Percentiles rank a stretch among this genome's conserved stretches.
Evolutionary conservation across 2,797 vertebrate species (phyloP).

Genomic region (Taenioides sp.): DNA sequence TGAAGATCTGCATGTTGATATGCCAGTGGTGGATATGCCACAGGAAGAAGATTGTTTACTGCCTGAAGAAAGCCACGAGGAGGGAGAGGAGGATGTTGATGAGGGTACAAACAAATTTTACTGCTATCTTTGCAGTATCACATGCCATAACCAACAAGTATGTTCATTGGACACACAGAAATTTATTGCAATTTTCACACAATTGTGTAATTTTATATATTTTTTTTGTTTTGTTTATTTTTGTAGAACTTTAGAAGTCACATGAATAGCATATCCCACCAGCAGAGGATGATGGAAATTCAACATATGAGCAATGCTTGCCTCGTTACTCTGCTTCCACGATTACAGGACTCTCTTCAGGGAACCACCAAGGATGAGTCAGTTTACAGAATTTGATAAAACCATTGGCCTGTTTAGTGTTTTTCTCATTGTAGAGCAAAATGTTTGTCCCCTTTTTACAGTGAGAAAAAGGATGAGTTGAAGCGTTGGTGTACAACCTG

Average conservation of each 20-base stretch:
- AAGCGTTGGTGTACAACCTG: slow-evolving; percentile 91
- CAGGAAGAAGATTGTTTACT: slow-evolving; percentile 50
- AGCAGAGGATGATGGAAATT: slow-evolving; percentile 92
- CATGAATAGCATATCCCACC: slow-evolving; percentile 89
- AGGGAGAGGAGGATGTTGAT: slow-evolving; percentile 58
- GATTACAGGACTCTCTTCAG: slow-evolving; percentile 85
- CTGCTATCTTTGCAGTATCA: slow-evolving; percentile 94
- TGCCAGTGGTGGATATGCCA: slow-evolving; percentile 63
- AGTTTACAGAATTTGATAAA: slow-evolving; percentile 31
- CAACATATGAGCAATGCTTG: slow-evolving; percentile 92
- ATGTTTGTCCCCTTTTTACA: slow-evolving; percentile 37
- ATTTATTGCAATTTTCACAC: not conserved
- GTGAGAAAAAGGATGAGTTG: slow-evolving; percentile 79
- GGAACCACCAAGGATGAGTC: slow-evolving; percentile 81
- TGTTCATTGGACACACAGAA: slow-evolving; percentile 4
- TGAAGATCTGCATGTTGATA: slow-evolving; percentile 77
- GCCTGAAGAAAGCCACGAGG: slow-evolving; percentile 49
- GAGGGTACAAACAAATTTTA: slow-evolving; percentile 85
- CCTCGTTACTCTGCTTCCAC: slow-evolving; percentile 88
- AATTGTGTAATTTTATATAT: not conserved
- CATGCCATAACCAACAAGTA: slow-evolving; percentile 92
- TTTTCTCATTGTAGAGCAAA: not conserved
- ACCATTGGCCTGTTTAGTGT: not conserved
- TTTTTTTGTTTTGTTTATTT: not conserved
- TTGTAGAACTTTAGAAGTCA: slow-evolving; percentile 91